Percentiles rank a stretch among this genome's conserved stretches.
phyloP scores from a whole-genome alignment of 2,797 vertebrate genomes.

The Parotocinclus haroldoi region DNA sequence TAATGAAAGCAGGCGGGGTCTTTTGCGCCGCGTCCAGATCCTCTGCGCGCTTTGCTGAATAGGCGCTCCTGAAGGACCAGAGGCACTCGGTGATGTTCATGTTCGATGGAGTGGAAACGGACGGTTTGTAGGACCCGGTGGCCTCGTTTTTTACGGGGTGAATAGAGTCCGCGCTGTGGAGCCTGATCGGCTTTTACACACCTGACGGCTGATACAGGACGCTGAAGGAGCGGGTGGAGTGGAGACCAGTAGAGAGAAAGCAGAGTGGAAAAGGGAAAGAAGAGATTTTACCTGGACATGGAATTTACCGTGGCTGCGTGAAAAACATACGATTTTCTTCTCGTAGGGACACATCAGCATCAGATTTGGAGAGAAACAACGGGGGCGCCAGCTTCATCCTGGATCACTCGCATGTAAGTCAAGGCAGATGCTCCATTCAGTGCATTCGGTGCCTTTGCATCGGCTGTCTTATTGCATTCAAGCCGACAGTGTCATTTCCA shows the following conservation, averaged over 20 bases:
- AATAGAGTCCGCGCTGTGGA: constrained; percentile 27
- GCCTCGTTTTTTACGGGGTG: constrained; percentile 14
- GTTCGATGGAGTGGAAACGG: constrained; percentile 37
- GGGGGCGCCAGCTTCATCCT: constrained; percentile 56
- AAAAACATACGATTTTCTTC: constrained; percentile 10
- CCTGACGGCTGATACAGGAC: constrained; percentile 38
- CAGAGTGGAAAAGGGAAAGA: constrained; percentile 19
- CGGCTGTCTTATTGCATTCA: too few species aligned
- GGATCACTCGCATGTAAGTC: constrained; percentile 70
- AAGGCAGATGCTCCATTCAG: constrained; percentile 9
- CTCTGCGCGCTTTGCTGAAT: background rate
- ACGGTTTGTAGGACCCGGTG: constrained; percentile 26
- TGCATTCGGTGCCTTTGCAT: background rate
- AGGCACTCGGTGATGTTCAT: constrained; percentile 17
- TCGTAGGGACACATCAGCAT: constrained; percentile 64
- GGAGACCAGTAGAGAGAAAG: constrained; percentile 16
- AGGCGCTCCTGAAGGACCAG: constrained; percentile 32
- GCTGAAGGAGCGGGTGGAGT: constrained; percentile 41
- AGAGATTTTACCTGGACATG: constrained; percentile 33
- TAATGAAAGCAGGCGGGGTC: constrained; percentile 63
- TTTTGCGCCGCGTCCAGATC: constrained; percentile 43
- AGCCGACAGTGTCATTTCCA: constrained; percentile 1
- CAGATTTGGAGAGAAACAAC: constrained; percentile 55
- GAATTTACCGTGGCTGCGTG: constrained; percentile 56
- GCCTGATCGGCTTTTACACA: constrained; percentile 34